Base-by-base conservation (phyloP, 2,797 vertebrate genomes). In the Oryzias sinensis region DNA sequence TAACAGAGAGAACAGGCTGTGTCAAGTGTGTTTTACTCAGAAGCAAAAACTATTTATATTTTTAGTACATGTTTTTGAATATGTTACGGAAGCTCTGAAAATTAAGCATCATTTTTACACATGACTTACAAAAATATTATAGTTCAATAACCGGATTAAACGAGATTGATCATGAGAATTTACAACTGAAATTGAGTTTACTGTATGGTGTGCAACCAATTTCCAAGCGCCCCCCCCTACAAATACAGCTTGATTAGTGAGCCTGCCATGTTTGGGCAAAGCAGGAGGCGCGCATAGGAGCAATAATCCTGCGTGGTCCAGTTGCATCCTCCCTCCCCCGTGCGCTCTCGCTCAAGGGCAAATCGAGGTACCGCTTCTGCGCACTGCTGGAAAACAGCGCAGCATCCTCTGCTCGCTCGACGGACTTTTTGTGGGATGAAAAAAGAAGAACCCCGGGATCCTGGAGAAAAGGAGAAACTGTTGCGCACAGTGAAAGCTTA, bases 341-440 rank as follows among this genome's bases (percentile, higher is more conserved):
- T 44, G 74, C 69, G 66, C 65, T 76, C 72, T 68, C 54, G 80
- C 82, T 87, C 79, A 86, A 87, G 82, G 84, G 80, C 88, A 88
- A 80, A 82, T 51, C 61, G 78, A 76, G 77, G 78, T 58, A 81
- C 80, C 37, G 67, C 70, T 55, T 63, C 77, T 59, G 70, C 79
- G 71, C 79, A 80, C 53, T 56, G 72, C 66, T 72, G 71, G 72
- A 53, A 61, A 52, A 69, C 73, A 50, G 76, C 41, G 69, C 83
- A 72, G 72, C 83, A 62, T 82, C 80, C 69, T 75, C 43, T 66
- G 24, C 59, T 14, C 57, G 47, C 67, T 63, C 58, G 44, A 7
- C 29, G 55, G 62, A 76, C 56, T 41, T 68, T 44, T 70, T 42
- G 62, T 63, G 74, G 73, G 72, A 78, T 69, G 70, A 74, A 37